A percentile compares a stretch with the other conserved stretches of the same genome.
Conservation (phyloP, 2,797 vertebrate species). For the Acomys russatus region DNA sequence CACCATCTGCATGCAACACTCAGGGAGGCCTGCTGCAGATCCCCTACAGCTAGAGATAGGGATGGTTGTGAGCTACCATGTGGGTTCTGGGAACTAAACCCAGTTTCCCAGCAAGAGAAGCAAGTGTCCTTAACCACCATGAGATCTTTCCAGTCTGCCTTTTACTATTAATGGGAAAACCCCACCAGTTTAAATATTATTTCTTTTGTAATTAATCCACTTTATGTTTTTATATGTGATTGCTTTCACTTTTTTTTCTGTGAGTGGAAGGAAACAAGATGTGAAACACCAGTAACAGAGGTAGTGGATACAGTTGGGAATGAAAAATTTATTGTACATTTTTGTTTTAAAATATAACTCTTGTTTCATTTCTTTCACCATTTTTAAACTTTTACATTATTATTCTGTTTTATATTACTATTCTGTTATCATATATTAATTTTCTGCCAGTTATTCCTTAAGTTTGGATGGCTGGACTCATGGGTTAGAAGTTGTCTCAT, state of each 20-base stretch:
- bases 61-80: no score
- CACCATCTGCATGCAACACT: background rate
- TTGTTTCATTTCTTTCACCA: background rate
- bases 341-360: background rate
- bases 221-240: background rate
- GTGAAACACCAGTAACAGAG: accelerated
- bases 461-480: background rate
- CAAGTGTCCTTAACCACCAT: background rate
- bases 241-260: background rate
- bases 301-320: accelerated
- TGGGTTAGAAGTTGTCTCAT: background rate
- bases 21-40: background rate
- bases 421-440: background rate
- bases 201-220: background rate
- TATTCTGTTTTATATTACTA: background rate
- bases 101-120: background rate
- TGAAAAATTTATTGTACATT: no score
- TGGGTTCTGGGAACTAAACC: no score
- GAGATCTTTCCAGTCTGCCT: background rate
- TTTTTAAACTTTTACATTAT: background rate
- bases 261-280: background rate
- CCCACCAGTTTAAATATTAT: background rate
- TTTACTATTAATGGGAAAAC: background rate
- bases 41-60: background rate
- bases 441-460: background rate